A percentile compares a stretch with the other conserved stretches of the same genome.
These are phyloP conservation scores for Neelides folsomi DNA, from an alignment of 2,888 invertebrate genomes.

Conservation along the genomic window DNA sequence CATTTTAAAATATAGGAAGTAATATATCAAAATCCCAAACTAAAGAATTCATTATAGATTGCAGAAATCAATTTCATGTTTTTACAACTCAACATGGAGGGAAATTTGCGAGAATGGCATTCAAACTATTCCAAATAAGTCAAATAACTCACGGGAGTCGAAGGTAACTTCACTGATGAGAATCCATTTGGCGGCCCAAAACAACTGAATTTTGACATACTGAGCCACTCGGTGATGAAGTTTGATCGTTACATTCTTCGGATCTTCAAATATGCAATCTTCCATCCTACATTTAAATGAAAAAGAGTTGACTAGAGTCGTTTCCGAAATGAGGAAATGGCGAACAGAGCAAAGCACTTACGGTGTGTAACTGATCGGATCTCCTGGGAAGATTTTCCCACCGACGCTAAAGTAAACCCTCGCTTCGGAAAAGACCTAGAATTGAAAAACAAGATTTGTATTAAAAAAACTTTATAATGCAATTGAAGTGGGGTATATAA, in stretches of 20 bases:
- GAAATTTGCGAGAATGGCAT: too few relatives aligned
- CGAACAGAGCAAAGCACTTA: too few relatives aligned
- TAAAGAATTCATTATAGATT: too few relatives aligned
- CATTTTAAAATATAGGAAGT: too few relatives aligned
- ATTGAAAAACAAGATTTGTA: slow-evolving; percentile 25
- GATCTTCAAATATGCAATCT: slow-evolving; percentile 64
- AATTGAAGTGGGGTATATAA: slow-evolving; percentile 37
- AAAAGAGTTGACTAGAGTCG: slow-evolving; percentile 37
- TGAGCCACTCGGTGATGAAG: slow-evolving; percentile 67
- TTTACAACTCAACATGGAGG: too few relatives aligned
- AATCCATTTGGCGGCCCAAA: slow-evolving; percentile 72
- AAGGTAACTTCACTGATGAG: slow-evolving; percentile 81
- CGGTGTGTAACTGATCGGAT: slow-evolving; percentile 54
- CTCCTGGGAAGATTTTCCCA: slow-evolving; percentile 60
- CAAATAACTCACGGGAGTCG: slow-evolving; percentile 52
- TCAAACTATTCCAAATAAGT: too few relatives aligned
- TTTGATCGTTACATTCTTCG: slow-evolving; percentile 67
- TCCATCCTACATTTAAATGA: slow-evolving; percentile 40
- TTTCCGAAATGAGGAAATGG: too few relatives aligned
- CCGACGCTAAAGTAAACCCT: slow-evolving; percentile 67
- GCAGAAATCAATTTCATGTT: too few relatives aligned
- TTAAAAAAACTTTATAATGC: slow-evolving; percentile 34
- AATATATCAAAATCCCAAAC: too few relatives aligned
- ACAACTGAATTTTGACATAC: slow-evolving; percentile 62
- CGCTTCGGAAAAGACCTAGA: slow-evolving; percentile 66